Evolutionary conservation across 2,113 vertebrate genomes (phyloP).

Genomic region (Bubo bubo): DNA sequence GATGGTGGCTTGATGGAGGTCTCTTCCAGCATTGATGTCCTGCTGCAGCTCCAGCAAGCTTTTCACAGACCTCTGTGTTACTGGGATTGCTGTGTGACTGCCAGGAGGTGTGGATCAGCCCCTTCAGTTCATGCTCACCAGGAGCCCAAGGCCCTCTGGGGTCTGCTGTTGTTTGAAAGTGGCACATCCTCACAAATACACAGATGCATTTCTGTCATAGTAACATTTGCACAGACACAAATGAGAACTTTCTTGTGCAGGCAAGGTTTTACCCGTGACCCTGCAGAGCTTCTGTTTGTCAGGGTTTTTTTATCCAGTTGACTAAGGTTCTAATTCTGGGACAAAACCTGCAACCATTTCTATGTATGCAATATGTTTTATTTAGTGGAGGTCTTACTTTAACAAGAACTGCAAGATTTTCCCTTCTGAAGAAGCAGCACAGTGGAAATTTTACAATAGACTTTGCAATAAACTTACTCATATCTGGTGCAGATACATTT

Average conservation of each 20-base stretch:
- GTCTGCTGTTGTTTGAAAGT: background rate
- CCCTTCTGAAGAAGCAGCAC: background rate
- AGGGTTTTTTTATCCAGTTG: background rate
- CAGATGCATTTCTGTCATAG: background rate
- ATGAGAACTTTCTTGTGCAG: background rate
- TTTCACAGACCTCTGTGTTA: background rate
- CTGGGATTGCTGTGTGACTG: background rate
- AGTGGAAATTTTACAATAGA: background rate
- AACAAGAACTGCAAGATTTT: background rate
- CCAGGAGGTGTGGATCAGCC: background rate
- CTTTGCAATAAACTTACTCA: background rate
- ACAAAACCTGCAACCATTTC: background rate
- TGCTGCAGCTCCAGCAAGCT: background rate
- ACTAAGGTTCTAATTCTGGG: background rate
- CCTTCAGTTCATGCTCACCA: background rate
- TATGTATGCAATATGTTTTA: background rate
- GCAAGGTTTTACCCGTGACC: background rate
- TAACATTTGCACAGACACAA: background rate
- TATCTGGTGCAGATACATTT: background rate
- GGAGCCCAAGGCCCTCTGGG: background rate
- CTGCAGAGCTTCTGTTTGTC: background rate
- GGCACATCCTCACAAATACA: background rate
- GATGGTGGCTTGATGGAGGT: rapidly evolving
- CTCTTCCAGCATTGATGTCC: background rate
- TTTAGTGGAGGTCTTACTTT: background rate